Conservation (phyloP, 2,113 vertebrate genomes). For the Oriolus oriolus region DNA sequence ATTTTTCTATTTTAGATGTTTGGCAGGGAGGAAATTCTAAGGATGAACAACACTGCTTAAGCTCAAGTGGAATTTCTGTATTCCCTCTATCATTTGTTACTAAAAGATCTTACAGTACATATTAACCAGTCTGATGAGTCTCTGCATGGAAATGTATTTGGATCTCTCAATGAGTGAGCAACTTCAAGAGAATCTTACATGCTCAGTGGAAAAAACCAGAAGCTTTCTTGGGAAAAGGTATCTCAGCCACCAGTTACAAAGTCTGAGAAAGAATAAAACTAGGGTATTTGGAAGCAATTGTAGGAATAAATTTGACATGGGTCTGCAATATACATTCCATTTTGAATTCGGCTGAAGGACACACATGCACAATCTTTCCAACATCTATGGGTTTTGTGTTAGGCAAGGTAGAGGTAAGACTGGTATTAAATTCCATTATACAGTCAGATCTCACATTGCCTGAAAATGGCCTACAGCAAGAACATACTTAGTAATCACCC, state of each 20-base stretch:
- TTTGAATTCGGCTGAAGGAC: neutral
- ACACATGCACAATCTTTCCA: neutral
- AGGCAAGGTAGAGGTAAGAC: neutral
- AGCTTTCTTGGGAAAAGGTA: neutral
- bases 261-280: neutral
- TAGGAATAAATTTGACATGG: neutral
- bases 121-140: neutral
- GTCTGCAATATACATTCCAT: neutral
- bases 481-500: neutral
- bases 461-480: neutral
- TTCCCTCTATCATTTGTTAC: neutral
- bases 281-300: neutral
- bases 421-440: neutral
- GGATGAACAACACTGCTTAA: neutral
- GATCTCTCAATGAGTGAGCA: neutral
- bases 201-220: neutral
- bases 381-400: neutral
- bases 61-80: neutral
- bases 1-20: neutral
- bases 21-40: neutral
- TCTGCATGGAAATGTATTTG: neutral
- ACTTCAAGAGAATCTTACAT: neutral
- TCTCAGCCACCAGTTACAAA: neutral
- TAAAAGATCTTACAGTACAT: neutral
- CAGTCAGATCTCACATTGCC: neutral